phyloP scores from a whole-genome alignment of 2,888 invertebrate species.

The Scaptomyza flava region DNA sequence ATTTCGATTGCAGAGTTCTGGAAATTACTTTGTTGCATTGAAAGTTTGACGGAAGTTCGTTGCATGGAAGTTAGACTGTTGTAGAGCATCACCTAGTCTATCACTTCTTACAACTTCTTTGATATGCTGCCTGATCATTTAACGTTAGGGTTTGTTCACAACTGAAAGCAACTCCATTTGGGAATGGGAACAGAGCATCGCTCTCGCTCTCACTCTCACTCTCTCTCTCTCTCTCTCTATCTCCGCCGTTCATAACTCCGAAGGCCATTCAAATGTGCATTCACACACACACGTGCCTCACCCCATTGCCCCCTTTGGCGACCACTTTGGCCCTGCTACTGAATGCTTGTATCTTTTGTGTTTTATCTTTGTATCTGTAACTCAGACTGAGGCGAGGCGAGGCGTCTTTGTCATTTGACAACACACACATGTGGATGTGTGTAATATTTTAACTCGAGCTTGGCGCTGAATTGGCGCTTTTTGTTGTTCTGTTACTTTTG shows the following conservation, averaged over 20 bases:
- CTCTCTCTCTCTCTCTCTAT: background rate
- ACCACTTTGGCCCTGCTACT: slow-evolving; percentile 12
- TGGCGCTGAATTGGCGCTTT: slow-evolving; percentile 58
- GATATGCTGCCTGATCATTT: background rate
- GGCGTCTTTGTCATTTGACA: slow-evolving; percentile 51
- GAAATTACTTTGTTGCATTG: too few relatives aligned
- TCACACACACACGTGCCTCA: slow-evolving; percentile 29
- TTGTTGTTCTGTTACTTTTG: slow-evolving; percentile 13
- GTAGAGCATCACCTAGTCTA: background rate
- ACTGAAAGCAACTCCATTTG: slow-evolving; percentile 12
- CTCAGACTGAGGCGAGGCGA: slow-evolving; percentile 35
- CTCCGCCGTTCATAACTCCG: background rate
- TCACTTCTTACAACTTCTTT: background rate
- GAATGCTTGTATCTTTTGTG: slow-evolving; percentile 29
- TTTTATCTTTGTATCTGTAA: slow-evolving; percentile 29
- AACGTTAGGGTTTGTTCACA: slow-evolving; percentile 8
- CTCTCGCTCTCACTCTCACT: background rate
- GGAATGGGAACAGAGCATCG: background rate
- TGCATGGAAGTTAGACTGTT: too few relatives aligned
- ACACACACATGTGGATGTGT: slow-evolving; percentile 26
- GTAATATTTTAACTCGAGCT: slow-evolving; percentile 20
- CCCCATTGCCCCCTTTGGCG: background rate
- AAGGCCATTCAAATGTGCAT: slow-evolving; percentile 31
- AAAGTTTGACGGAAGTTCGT: too few relatives aligned
- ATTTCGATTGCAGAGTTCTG: too few relatives aligned